Conservation (phyloP, 2,797 vertebrate species). For the Vespertilio murinus region DNA sequence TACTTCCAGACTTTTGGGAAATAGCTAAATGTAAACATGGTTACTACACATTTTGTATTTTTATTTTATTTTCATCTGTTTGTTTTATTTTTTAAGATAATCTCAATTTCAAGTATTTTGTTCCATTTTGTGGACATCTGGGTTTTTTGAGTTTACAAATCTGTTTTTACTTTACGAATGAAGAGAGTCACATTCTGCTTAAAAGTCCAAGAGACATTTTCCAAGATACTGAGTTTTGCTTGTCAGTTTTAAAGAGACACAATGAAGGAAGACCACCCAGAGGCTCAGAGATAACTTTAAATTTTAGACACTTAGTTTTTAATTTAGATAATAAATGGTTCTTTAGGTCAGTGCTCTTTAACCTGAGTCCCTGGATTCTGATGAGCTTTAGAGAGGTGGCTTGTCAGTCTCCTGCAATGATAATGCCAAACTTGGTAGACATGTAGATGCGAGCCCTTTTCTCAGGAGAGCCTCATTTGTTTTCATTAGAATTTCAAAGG, state of each 20-base stretch:
- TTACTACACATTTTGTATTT: neutral
- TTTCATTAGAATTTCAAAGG: neutral
- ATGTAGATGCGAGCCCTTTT: neutral
- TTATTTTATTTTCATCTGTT: neutral
- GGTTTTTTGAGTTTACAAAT: neutral
- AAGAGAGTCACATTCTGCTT: neutral
- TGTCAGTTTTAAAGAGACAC: neutral
- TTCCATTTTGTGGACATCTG: neutral
- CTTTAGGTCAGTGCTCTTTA: neutral
- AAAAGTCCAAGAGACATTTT: neutral
- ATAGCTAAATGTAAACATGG: neutral
- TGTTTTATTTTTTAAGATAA: neutral
- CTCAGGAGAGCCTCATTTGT: neutral
- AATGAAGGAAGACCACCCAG: neutral
- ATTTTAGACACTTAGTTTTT: neutral
- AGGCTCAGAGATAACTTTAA: neutral
- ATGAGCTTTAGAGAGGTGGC: neutral
- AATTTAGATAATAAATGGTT: neutral
- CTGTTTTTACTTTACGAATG: neutral
- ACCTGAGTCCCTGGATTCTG: neutral
- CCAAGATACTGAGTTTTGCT: neutral
- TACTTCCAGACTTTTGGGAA: neutral
- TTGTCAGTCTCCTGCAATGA: neutral
- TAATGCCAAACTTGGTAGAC: neutral
- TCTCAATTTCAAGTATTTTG: conserved; percentile 5